These are phyloP conservation scores for Diabrotica balteata DNA, from an alignment of 2,888 invertebrate genomes.

Conservation along the genomic window DNA sequence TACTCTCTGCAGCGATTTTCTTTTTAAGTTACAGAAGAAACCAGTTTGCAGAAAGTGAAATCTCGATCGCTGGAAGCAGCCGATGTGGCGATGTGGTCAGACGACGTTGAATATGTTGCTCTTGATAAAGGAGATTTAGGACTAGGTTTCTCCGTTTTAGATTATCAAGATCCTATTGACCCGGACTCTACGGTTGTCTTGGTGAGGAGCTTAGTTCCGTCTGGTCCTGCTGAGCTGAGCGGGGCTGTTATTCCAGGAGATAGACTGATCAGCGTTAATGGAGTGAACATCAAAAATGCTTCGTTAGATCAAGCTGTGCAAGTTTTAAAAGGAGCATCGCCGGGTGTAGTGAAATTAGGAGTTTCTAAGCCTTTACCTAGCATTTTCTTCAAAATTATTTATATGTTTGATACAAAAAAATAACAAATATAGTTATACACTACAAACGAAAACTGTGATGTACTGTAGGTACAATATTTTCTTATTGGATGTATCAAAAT, in stretches of 20 bases:
- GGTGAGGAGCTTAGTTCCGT: slow-evolving; percentile 92
- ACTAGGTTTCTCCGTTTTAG: slow-evolving; percentile 97
- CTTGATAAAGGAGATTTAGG: slow-evolving; percentile 94
- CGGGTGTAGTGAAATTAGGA: slow-evolving; percentile 89
- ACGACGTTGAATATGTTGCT: slow-evolving; percentile 89
- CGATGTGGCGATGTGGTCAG: slow-evolving; percentile 96
- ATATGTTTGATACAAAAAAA: slow-evolving; percentile 11
- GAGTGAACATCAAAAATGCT: slow-evolving; percentile 87
- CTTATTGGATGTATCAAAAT: background rate
- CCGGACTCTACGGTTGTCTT: slow-evolving; percentile 95
- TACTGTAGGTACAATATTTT: slow-evolving; percentile 6
- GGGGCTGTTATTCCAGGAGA: slow-evolving; percentile 91
- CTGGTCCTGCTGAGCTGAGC: slow-evolving; percentile 94
- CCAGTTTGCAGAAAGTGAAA: slow-evolving; percentile 69
- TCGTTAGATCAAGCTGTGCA: slow-evolving; percentile 95
- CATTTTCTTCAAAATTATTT: slow-evolving; percentile 12
- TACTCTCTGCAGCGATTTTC: background rate
- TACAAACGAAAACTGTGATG: background rate
- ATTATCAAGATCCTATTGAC: slow-evolving; percentile 97
- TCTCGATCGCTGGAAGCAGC: slow-evolving; percentile 96
- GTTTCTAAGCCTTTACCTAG: slow-evolving; percentile 83
- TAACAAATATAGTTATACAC: slow-evolving; percentile 7
- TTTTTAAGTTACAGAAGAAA: slow-evolving; percentile 67
- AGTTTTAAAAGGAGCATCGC: slow-evolving; percentile 91
- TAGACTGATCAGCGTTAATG: slow-evolving; percentile 88